phyloP scores from a whole-genome alignment of 1,140 invertebrate species.

The Orchestia grillus region DNA sequence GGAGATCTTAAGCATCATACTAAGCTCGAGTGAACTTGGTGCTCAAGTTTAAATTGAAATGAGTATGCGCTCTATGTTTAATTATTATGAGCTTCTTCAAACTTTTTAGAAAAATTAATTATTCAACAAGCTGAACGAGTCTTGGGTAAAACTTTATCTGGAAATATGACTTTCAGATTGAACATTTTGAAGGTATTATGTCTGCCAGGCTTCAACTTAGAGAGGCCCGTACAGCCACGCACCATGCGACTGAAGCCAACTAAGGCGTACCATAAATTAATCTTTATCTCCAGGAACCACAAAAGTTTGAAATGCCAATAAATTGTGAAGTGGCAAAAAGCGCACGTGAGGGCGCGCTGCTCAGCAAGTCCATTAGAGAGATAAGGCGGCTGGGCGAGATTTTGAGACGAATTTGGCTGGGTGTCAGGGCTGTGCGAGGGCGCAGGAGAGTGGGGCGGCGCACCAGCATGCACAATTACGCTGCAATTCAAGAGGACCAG shows the following conservation, averaged over 20 bases:
- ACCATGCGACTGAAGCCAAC: neutral
- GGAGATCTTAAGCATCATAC: neutral
- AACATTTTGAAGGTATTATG: neutral
- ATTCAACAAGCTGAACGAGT: neutral
- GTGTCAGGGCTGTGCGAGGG: neutral
- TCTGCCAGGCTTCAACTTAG: neutral
- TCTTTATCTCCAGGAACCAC: neutral
- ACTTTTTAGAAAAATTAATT: neutral
- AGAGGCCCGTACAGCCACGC: neutral
- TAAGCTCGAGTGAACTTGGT: neutral
- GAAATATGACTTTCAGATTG: neutral
- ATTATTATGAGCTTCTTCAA: neutral
- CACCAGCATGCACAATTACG: neutral
- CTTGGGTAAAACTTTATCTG: neutral
- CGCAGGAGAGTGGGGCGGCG: neutral
- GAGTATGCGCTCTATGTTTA: neutral
- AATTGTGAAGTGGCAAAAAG: neutral
- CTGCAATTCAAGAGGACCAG: neutral
- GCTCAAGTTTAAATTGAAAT: neutral
- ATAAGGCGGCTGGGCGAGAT: neutral
- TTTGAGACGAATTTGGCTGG: neutral
- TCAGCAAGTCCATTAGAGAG: constrained; percentile 7
- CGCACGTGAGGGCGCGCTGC: neutral
- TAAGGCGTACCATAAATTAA: neutral
- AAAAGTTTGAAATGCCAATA: neutral